Evolutionary conservation across 2,797 vertebrate species (phyloP), one percentile per base, ranked within the genome.

Genomic region (Eleutherodactylus coqui): DNA sequence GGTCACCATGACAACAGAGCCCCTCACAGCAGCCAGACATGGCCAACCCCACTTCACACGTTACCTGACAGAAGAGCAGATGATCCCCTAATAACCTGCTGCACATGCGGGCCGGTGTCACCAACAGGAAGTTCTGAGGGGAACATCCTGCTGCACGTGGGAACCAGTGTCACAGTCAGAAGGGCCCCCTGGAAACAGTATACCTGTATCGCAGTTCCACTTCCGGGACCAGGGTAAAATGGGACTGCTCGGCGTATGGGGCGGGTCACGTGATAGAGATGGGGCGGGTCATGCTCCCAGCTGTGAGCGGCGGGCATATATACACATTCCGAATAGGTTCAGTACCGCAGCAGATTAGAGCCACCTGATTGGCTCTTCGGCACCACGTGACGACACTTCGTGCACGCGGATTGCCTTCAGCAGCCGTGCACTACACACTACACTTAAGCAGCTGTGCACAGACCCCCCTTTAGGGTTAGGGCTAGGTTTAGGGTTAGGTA

Each of bases 111-210:
- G 34, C 4, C 16, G 27, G 19, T 19, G 58, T 47, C 13, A 16
- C 41, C 16, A 21, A 53, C 47, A 53, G 80, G 47, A 82, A 82
- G 64, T 82, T 55, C 45, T 67, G n/a, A 43, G 4, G 16, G 67
- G 14, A 82, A 72, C 29, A 41, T 10, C 64, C 80, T 29, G 67
- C 67, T 53, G 24, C 80, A 82, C 79, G 34, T 69, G 79, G 64
- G 62, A 51, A 81, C 32, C n/a, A 19, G 34, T 72, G 80, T 72
- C 36, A 43, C 80, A 19, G 14, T 1, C 3, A 82, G 3, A 10
- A 27, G 5, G 29, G 9, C 17, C 64, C 32, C 0, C 80, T n/a
- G 32, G 67, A 72, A 70, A 41, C 80, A 72, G 19, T 24, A 53
- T 8, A 19, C 3, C 9, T 2, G 34, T 53, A 17, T 49, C 10